phyloP scores from a whole-genome alignment of 2,888 invertebrate genomes.

The Stictocephala bisonia region DNA sequence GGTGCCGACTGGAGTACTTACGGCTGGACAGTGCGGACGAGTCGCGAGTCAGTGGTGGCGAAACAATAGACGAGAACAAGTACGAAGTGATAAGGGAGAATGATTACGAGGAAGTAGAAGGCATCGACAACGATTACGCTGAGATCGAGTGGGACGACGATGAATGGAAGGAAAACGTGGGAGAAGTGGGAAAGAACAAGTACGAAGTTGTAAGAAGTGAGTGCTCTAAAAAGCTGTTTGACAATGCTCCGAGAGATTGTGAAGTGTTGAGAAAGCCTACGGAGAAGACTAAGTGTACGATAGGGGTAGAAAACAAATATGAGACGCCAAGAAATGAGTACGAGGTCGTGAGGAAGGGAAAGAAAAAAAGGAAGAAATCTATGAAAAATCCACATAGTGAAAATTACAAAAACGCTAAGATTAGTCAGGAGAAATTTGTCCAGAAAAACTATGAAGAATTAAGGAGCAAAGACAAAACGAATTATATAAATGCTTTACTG shows the following conservation, averaged over 20 bases:
- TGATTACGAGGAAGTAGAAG: background rate
- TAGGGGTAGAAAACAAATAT: too few species aligned
- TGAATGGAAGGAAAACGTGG: background rate
- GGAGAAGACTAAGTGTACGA: too few species aligned
- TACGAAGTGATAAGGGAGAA: constrained; percentile 42
- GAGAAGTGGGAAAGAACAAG: background rate
- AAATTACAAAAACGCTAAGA: background rate
- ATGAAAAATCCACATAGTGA: background rate
- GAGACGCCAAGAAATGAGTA: background rate
- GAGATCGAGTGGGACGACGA: background rate
- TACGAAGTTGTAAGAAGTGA: background rate
- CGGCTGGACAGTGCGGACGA: background rate
- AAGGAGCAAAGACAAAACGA: background rate
- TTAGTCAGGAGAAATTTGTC: background rate
- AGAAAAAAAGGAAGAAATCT: constrained; percentile 11
- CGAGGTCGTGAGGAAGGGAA: background rate
- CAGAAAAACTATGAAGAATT: constrained; percentile 10
- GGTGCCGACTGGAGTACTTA: constrained; percentile 23
- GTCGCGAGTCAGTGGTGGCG: background rate
- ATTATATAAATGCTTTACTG: constrained; percentile 3
- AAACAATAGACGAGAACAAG: constrained; percentile 37
- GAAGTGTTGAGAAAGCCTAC: too few species aligned
- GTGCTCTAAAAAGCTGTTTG: background rate
- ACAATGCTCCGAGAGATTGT: background rate
- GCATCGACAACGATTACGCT: background rate